Conservation (phyloP, 2,113 vertebrate species). For the Salvator merianae region DNA sequence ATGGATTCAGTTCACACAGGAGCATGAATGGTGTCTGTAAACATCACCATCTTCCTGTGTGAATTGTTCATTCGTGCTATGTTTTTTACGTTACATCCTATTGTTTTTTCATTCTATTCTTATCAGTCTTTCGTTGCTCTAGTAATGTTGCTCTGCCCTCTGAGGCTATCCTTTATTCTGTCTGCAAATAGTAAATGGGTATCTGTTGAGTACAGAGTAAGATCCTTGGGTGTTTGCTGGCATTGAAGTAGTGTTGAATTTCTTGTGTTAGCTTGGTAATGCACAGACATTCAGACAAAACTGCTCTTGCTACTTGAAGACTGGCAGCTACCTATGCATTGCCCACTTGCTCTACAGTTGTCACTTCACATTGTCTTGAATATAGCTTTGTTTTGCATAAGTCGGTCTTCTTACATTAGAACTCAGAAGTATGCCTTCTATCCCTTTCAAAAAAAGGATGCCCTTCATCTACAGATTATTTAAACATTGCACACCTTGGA, state of each 20-base stretch:
- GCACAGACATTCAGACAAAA: not conserved
- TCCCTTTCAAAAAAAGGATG: no score
- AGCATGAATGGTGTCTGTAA: not conserved
- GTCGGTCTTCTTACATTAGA: not conserved
- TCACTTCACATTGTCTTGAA: not conserved
- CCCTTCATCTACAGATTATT: not conserved
- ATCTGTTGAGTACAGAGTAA: not conserved
- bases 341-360: not conserved
- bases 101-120: not conserved
- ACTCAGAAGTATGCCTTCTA: not conserved
- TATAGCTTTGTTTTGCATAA: not conserved
- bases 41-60: not conserved
- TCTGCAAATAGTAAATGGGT: not conserved
- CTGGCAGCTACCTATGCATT: not conserved
- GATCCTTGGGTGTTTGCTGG: not conserved
- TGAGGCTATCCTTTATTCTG: not conserved
- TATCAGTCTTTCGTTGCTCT: not conserved
- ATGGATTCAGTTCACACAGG: not conserved
- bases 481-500: not conserved
- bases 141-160: not conserved
- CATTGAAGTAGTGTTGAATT: not conserved
- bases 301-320: not conserved
- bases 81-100: not conserved
- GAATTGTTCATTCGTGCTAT: no score
- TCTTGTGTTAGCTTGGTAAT: not conserved